Percentiles rank a stretch among this genome's conserved stretches.
Evolutionary conservation across 2,113 vertebrate genomes (phyloP).

Genomic region (Leptobrachium ailaonicum): DNA sequence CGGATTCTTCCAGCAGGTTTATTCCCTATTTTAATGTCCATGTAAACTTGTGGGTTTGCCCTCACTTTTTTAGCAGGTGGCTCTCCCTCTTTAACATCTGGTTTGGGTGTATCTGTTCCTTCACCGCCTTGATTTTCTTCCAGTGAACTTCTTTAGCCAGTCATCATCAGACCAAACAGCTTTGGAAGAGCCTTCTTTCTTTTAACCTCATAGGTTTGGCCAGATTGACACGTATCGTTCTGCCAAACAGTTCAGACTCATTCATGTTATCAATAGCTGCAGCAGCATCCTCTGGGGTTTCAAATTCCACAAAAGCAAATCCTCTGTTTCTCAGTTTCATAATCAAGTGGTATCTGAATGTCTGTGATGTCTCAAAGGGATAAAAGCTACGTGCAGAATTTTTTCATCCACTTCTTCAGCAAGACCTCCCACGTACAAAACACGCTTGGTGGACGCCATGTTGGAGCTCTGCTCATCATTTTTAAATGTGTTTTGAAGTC

Average conservation of each 20-base stretch:
- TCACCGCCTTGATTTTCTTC: conserved; percentile 79
- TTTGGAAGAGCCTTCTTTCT: conserved; percentile 85
- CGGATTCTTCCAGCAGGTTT: conserved; percentile 87
- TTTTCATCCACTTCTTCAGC: conserved; percentile 96
- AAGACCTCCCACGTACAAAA: conserved; percentile 76
- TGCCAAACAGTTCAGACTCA: conserved; percentile 93
- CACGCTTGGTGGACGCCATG: no score
- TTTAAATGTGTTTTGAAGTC: no score
- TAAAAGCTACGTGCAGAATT: conserved; percentile 91
- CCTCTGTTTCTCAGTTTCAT: conserved; percentile 96
- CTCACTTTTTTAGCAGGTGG: conserved; percentile 85
- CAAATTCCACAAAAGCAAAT: conserved; percentile 96
- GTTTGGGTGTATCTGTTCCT: conserved; percentile 66
- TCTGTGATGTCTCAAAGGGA: conserved; percentile 94
- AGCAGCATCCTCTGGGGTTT: conserved; percentile 92
- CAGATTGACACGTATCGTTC: conserved; percentile 91
- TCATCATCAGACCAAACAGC: conserved; percentile 98
- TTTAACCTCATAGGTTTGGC: conserved; percentile 97
- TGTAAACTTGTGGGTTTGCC: conserved; percentile 90
- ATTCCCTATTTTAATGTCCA: conserved; percentile 97
- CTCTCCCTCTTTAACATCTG: conserved; percentile 78
- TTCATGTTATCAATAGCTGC: conserved; percentile 98
- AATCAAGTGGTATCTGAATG: conserved; percentile 95
- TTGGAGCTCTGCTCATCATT: no score
- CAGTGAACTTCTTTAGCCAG: conserved; percentile 97